Evolutionary conservation across 2,113 vertebrate genomes (phyloP), one percentile per base, ranked within the genome.

Genomic region (Xiphophorus couchianus): DNA sequence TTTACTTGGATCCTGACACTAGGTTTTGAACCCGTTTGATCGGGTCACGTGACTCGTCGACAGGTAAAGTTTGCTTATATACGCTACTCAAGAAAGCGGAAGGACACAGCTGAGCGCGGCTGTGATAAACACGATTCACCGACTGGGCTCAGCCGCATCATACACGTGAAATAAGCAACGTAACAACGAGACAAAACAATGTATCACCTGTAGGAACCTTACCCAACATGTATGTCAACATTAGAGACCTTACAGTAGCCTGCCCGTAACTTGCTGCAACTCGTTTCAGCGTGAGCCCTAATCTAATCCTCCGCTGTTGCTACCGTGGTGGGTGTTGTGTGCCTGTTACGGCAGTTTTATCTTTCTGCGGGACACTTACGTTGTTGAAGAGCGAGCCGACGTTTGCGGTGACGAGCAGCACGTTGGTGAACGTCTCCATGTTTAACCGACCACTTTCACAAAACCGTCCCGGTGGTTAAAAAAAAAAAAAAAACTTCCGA

Each of bases 321-420:
- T n/a, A 15, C 66, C 12, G 1, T 22, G 4, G 31, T 33, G 11
- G 11, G 42, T 4, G 10, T 3, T 31, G 19, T 31, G 30, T 27
- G 27, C 66, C 33, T 68, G 54, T 61, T 27, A 62, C 5, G 25
- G 19, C 35, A 14, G 44, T 33, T 73, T 28, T 17, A 31, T 7
- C 3, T 0, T 58, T 19, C 13, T n/a, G 51, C 9, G 1, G 51
- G 9, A 7, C 85, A 95, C 95, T 96, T 79, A 96, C 95, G 29
- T 95, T 93, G 81, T 95, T 94, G 76, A 95, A 96, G 62, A 96
- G 89, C 0, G 95, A 95, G 8, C 95, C 95, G 37, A 96, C 94
- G 29, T 96, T 96, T 0, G 95, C 95, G 15, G 95, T 95, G 71
- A 96, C 91, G 3, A 96, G 91, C 74, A 96, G 88, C 69, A 95